Evolutionary conservation across 2,113 vertebrate genomes (phyloP).

Genomic region (Oryzias woworae): DNA sequence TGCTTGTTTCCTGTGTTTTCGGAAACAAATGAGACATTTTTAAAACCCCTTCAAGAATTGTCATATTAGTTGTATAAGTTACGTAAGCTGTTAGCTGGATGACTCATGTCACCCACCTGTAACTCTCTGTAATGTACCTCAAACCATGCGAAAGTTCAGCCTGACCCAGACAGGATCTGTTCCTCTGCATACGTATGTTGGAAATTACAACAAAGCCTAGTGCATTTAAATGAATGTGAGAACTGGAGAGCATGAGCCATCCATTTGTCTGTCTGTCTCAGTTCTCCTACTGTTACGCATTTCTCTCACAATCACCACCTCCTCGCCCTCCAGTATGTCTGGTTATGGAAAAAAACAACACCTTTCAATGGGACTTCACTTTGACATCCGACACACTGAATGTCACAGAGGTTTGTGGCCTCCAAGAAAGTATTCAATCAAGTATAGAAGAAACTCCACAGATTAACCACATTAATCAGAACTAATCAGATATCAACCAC

Average conservation of each 20-base stretch:
- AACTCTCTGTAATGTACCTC: conserved; percentile 16
- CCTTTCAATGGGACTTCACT: conserved; percentile 9
- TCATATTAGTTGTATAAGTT: conserved; percentile 20
- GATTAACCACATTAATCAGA: not conserved
- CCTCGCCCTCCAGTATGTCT: not conserved
- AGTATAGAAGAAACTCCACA: not conserved
- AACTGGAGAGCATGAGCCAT: conserved; percentile 20
- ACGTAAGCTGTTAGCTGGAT: conserved; percentile 21
- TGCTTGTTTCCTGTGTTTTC: too few relatives aligned
- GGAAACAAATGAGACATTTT: not conserved
- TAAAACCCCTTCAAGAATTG: conserved; percentile 24
- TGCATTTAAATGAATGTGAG: conserved; percentile 44
- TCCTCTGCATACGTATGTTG: conserved; percentile 31
- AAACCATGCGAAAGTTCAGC: conserved; percentile 17
- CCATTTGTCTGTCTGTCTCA: conserved; percentile 11
- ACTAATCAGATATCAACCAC: not conserved
- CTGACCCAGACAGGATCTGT: conserved; percentile 28
- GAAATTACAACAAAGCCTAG: conserved; percentile 42
- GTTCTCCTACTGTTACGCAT: conserved; percentile 44
- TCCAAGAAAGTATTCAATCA: conserved; percentile 14
- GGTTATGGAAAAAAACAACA: conserved; percentile 15
- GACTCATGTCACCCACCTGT: conserved; percentile 47
- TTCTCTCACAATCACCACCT: conserved; percentile 18
- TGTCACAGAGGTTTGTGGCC: conserved; percentile 8
- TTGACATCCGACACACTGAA: conserved; percentile 6